phyloP scores from a whole-genome alignment of 2,113 vertebrate species.

The Synchiropus splendidus region DNA sequence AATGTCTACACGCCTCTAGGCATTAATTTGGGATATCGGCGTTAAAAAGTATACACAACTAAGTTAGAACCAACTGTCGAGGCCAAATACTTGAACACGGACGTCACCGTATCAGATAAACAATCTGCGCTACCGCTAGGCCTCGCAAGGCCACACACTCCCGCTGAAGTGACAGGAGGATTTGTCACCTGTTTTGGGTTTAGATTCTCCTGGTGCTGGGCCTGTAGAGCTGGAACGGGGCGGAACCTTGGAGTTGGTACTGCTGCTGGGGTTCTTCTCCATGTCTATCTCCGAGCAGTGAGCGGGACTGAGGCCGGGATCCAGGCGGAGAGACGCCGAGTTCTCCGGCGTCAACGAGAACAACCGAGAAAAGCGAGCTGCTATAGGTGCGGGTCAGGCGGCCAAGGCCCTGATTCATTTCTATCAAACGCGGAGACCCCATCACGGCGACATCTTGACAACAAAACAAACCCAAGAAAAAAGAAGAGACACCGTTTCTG shows the following conservation, averaged over 20 bases:
- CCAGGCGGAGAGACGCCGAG: conserved; percentile 60
- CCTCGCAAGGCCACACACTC: conserved; percentile 21
- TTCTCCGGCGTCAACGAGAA: conserved; percentile 62
- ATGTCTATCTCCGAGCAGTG: conserved; percentile 66
- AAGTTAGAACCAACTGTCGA: too few relatives aligned
- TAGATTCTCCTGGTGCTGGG: conserved; percentile 80
- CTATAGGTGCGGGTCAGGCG: conserved; percentile 67
- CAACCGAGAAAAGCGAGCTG: conserved; percentile 54
- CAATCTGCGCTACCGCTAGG: conserved; percentile 34
- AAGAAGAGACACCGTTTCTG: conserved; percentile 65
- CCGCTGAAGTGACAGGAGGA: neutral
- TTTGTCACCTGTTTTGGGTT: conserved; percentile 84
- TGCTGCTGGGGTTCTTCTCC: conserved; percentile 76
- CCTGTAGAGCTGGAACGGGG: conserved; percentile 83
- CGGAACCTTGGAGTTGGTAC: conserved; percentile 78
- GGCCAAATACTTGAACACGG: conserved; percentile 31
- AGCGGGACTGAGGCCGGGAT: conserved; percentile 74
- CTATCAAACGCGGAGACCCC: conserved; percentile 79
- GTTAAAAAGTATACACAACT: too few relatives aligned
- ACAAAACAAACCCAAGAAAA: conserved; percentile 55
- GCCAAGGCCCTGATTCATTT: conserved; percentile 85
- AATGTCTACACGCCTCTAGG: too few relatives aligned
- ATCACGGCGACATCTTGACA: conserved; percentile 94
- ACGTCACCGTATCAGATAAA: conserved; percentile 39
- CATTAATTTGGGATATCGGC: too few relatives aligned